Base-by-base conservation (phyloP, 2,113 vertebrate genomes). In the Coryphaenoides rupestris region DNA sequence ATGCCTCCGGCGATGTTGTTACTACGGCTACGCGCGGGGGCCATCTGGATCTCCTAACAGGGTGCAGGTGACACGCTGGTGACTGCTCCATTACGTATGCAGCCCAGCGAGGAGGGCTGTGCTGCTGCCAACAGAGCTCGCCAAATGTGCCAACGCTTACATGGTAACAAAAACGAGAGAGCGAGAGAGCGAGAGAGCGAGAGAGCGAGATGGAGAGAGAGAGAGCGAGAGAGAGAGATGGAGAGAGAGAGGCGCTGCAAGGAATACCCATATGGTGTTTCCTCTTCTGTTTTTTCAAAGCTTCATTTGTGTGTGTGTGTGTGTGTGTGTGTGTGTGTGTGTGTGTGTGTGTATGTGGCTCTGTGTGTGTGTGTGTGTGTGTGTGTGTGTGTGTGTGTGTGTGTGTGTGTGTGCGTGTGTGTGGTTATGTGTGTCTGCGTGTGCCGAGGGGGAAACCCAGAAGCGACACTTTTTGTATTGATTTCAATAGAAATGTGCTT, bases 401-500 rank as follows among this genome's bases (percentile, higher is more conserved):
- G 19, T 0, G 54, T 66, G 26, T 60, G 40, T 59, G 33, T 62
- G 55, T 22, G 55, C 67, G 61, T 64, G 70, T 72, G 66, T 60
- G 4, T 12, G 50, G 5, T 59, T 69, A 54, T 59, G 74, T 80
- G 69, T 66, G 69, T 79, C 77, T 75, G 73, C 55, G 50, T 72
- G 70, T 60, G 46, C 59, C n/a, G n/a, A n/a, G n/a, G 73, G n/a
- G 79, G 66, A 63, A 75, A 69, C 70, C 77, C 63, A 80, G n/a
- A n/a, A 85, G 82, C 66, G 68, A 80, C 68, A 72, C 73, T 24
- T 24, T 67, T 78, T 66, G n/a, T 72, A 86, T 88, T 76, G 85
- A 86, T 87, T 86, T 78, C 73, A 84, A 74, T 77, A 74, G 75
- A 77, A 83, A 84, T 77, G 75, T 82, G 81, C 81, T 87, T 81